Evolutionary conservation across 1,140 invertebrate genomes (phyloP), one percentile per base, ranked within the genome.

Genomic region (Pogonus chalceus): DNA sequence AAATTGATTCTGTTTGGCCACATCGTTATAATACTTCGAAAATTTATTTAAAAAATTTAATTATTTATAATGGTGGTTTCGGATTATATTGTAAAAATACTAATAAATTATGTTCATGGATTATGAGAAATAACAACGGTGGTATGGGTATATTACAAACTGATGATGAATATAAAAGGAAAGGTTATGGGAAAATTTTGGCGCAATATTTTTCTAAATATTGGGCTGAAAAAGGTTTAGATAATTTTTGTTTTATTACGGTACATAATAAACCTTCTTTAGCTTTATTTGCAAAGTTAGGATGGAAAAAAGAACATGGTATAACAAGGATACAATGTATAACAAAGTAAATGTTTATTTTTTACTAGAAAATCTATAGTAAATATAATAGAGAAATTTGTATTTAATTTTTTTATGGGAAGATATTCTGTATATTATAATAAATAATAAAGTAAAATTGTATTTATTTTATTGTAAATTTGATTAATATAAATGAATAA

Each of bases 71-170:
- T 55, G 62, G 60, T 20, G 64, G 65, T 12, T 58, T 61, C 3
- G 67, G 67, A 16, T 1, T 67, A 7, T 69, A 62, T 55, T 37
- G 55, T 2, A 63, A 65, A 46, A 22, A 22, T 2, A 54, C 58
- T 35, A 51, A 65, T 31, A 57, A 55, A 35, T 54, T 67, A 20
- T 60, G 61, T 16, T 53, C 60, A 16, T 69, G 67, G 67, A 60
- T 65, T 12, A 37, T 69, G 21, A 65, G 61, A 55, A 66, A 69
- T 52, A 57, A 62, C 35, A 54, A 62, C 20, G 72, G 72, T 7
- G 62, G 59, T n/a, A 23, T 72, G 35, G 71, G 66, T 0, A 61
- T 70, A 0, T 50, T 73, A 10, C 69, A 73, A 54, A 69, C 70
- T 1, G 57, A 58, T 2, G 54, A 59, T 3, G 53, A 61, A 1